phyloP scores from a whole-genome alignment of 1,140 invertebrate genomes.

The Atta cephalotes region DNA sequence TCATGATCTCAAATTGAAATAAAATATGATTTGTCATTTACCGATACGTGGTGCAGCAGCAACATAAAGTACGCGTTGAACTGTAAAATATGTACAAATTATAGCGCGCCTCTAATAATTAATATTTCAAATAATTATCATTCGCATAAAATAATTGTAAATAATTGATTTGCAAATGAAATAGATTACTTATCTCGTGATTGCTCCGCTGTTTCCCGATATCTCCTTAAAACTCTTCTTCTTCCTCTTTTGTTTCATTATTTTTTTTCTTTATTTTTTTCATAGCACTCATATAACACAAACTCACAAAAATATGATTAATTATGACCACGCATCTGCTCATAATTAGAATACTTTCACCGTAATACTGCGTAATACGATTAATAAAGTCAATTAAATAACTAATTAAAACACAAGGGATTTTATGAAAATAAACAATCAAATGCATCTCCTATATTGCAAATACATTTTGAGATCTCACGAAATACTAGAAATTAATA shows the following conservation, averaged over 20 bases:
- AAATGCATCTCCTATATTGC: background rate
- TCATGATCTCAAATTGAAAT: background rate
- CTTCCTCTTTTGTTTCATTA: background rate
- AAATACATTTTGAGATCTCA: background rate
- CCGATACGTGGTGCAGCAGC: background rate
- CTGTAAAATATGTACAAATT: background rate
- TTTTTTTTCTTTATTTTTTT: background rate
- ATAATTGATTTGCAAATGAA: background rate
- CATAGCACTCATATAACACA: background rate
- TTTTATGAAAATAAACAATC: background rate
- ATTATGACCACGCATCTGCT: background rate
- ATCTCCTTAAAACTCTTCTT: background rate
- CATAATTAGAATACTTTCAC: background rate
- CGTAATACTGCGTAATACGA: background rate
- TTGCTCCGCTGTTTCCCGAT: background rate
- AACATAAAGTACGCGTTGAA: background rate
- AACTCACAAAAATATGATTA: background rate
- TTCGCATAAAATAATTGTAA: background rate
- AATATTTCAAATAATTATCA: background rate
- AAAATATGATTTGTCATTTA: conserved; percentile 16
- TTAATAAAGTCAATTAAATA: conserved; percentile 14
- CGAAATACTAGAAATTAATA: background rate
- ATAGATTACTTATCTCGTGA: background rate
- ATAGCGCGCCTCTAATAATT: background rate
- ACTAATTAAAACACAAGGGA: background rate